Base-by-base conservation (phyloP, 2,113 vertebrate genomes). In the Melanocharis versteri region DNA sequence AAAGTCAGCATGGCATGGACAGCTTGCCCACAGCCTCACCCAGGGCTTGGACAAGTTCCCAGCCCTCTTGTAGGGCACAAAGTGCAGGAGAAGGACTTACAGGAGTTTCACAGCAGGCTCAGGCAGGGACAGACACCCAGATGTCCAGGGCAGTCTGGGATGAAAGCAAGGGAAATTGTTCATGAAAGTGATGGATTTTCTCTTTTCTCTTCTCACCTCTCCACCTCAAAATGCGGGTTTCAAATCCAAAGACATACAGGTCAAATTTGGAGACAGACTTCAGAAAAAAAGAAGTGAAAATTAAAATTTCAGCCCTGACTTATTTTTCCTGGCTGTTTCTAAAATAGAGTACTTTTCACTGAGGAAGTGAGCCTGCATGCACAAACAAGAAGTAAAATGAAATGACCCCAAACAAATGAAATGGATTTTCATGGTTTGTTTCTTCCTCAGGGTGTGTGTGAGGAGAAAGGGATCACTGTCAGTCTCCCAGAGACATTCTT, bases 401-500 rank as follows among this genome's bases (percentile, higher is more conserved):
- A 95, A 57, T 86, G 92, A 96, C 96, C 96, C 80, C 90, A 86
- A 86, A 93, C 58, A 94, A 92, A 92, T 72, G 40, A 95, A 95
- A 95, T 47, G 50, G 88, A 88, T 95, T 92, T 94, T 94, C 88
- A 93, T 45, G 71, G 94, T 62, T 94, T 93, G 71, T 80, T 96
- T 96, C 89, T 73, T 92, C 94, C 88, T 94, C 7, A 0, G 88
- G 86, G 54, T 30, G 39, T 73, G 27, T 48, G 33, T 23, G 53
- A 91, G 45, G 57, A 85, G 62, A 93, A 85, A 92, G 79, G 45
- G 88, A 96, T 90, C 88, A 50, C 58, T 80, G 58, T 65, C 85
- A 80, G 54, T 65, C 92, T 94, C 88, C 39, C 54, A 70, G 86
- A 86, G 68, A 88, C 15, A 23, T 82, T 84, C 80, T 90, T 86